These are phyloP conservation scores for Diglossa cyanea DNA, from an alignment of 2,797 vertebrate genomes.

Conservation along the genomic window DNA sequence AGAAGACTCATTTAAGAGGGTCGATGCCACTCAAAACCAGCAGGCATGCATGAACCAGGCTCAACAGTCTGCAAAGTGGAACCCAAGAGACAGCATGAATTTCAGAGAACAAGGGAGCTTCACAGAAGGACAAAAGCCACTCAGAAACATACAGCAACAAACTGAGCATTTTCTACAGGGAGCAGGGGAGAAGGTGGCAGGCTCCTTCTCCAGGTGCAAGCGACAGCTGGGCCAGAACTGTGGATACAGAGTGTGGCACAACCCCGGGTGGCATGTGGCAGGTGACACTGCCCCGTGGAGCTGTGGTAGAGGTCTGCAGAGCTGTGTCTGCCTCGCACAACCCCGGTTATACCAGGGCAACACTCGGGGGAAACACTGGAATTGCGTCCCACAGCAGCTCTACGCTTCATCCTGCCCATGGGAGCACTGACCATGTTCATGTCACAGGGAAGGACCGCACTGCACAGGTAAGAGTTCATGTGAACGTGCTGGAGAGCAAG, in stretches of 20 bases:
- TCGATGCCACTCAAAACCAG: slow-evolving; percentile 67
- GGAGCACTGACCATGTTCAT: background rate
- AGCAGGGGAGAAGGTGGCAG: background rate
- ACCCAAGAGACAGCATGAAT: slow-evolving; percentile 67
- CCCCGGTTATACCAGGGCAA: background rate
- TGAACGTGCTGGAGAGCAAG: background rate
- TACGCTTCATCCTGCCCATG: accelerated
- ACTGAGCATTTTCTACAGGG: background rate
- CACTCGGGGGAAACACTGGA: background rate
- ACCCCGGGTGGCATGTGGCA: background rate
- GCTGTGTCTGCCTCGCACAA: background rate
- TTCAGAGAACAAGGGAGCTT: slow-evolving; percentile 67
- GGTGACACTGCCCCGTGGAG: background rate
- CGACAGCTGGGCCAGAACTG: background rate
- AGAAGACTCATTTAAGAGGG: slow-evolving; percentile 68
- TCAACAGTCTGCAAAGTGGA: slow-evolving; percentile 70
- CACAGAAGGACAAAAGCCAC: slow-evolving; percentile 66
- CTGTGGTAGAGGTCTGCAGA: background rate
- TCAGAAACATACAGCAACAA: slow-evolving; percentile 60
- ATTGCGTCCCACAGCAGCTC: accelerated
- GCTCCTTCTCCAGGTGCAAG: background rate
- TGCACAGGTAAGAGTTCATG: background rate
- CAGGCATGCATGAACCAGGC: slow-evolving; percentile 70
- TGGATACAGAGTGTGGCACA: background rate
- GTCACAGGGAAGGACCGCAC: background rate